phyloP scores from a whole-genome alignment of 2,888 invertebrate genomes.

The Cenopis cana region DNA sequence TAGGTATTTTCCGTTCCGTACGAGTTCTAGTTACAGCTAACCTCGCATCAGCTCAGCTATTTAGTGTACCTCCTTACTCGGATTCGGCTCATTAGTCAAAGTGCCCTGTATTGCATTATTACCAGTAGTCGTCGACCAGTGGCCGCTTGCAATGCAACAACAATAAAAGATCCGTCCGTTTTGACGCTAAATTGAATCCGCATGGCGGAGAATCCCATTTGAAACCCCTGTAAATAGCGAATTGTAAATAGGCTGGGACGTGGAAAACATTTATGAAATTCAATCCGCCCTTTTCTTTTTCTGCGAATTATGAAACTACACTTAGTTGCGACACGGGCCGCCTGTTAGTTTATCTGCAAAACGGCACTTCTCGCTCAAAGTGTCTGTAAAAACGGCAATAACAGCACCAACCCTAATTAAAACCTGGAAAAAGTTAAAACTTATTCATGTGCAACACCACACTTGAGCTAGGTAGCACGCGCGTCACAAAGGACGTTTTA shows the following conservation, averaged over 20 bases:
- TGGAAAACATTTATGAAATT: conserved; percentile 70
- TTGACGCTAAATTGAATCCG: conserved; percentile 80
- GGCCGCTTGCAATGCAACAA: conserved; percentile 35
- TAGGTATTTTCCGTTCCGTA: too few relatives aligned
- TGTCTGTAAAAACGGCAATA: conserved; percentile 37
- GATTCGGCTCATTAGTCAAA: conserved; percentile 18
- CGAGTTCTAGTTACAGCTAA: too few relatives aligned
- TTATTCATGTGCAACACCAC: conserved; percentile 15
- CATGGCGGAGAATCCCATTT: conserved; percentile 70
- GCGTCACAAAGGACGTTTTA: conserved; percentile 22
- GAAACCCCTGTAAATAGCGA: conserved; percentile 72
- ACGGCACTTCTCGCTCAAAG: conserved; percentile 43
- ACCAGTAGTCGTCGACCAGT: neutral
- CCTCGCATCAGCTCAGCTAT: too few relatives aligned
- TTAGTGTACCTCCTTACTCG: neutral
- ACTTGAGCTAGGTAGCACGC: conserved; percentile 14
- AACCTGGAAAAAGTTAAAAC: conserved; percentile 18
- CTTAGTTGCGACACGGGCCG: conserved; percentile 54
- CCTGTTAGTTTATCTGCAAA: conserved; percentile 50
- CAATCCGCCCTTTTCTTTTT: conserved; percentile 76
- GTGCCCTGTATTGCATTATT: neutral
- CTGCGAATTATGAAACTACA: conserved; percentile 72
- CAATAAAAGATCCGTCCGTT: conserved; percentile 73
- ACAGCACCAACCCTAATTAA: conserved; percentile 27
- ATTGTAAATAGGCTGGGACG: conserved; percentile 77